Base-by-base conservation (phyloP, 1,140 invertebrate species). In the Andricus grossulariae region DNA sequence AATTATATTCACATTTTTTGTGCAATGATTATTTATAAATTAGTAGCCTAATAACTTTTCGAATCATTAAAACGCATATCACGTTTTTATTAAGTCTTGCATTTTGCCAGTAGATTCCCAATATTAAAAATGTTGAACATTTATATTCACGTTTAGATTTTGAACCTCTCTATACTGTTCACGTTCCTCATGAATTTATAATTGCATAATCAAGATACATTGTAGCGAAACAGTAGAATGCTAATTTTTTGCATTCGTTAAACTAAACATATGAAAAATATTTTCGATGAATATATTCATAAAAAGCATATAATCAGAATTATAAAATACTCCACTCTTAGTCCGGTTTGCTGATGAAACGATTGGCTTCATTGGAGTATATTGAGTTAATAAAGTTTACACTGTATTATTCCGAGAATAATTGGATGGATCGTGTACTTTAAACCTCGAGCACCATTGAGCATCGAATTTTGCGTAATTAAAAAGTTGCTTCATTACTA, bases 1-100 rank as follows among this genome's bases (percentile, higher is more conserved):
- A 60, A 55, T 70, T 78, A 78, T 82, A 54, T 80, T 82, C 74
- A 72, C 70, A 80, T 83, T 78, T 12, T 45, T 11, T 66, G 5
- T 4, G 13, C 32, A 66, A 66, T 39, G 10, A 32, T 39, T n/a
- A 66, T 39, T 11, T 16, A 2, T 15, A 7, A n/a, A 66, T 6
- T 0, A 6, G 4, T 32, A 39, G 0, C 10, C 15, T 32, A 13
- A 12, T 32, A 25, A 12, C 15, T 32, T 57, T 57, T 32, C 4
- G 1, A 66, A 32, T 32, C 39, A 60, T 39, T 32, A 32, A 16
- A 32, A 32, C 25, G 10, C 25, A 32, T 32, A 32, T 32, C 25
- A 32, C 25, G 25, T 32, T 3, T 32, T 3, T 5, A 32, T 5
- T 32, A 5, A 32, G 25, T 32, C 25, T 5, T 32, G 2, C 25